These are phyloP conservation scores for Morelia viridis DNA, from an alignment of 2,797 vertebrate species.

Conservation along the genomic window DNA sequence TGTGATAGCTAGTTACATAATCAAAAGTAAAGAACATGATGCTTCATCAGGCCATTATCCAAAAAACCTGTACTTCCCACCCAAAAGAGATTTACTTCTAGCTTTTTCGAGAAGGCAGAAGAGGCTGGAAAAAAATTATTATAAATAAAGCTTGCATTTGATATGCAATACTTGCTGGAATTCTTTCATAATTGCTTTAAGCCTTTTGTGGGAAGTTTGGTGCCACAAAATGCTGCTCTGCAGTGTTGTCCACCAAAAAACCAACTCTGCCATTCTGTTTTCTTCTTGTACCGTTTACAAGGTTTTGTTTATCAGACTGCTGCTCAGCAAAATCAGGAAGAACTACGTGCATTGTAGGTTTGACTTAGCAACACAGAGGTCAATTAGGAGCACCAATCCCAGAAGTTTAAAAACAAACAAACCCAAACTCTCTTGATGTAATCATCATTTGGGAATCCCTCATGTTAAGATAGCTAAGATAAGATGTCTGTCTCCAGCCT, in stretches of 20 bases:
- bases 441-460: background rate
- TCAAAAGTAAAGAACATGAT: background rate
- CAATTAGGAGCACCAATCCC: background rate
- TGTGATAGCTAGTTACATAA: background rate
- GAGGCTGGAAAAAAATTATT: background rate
- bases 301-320: background rate
- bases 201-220: background rate
- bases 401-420: background rate
- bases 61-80: background rate
- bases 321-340: background rate
- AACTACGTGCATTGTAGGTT: background rate
- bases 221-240: background rate
- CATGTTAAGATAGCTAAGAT: background rate
- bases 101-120: background rate
- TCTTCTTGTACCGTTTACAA: background rate
- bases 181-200: background rate
- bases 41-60: background rate
- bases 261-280: background rate
- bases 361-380: background rate
- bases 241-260: background rate
- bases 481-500: background rate
- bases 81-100: background rate
- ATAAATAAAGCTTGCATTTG: background rate
- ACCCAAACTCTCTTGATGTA: background rate
- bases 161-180: background rate